These are phyloP conservation scores for Bagarius yarrelli DNA, from an alignment of 2,113 vertebrate genomes.

Conservation along the genomic window DNA sequence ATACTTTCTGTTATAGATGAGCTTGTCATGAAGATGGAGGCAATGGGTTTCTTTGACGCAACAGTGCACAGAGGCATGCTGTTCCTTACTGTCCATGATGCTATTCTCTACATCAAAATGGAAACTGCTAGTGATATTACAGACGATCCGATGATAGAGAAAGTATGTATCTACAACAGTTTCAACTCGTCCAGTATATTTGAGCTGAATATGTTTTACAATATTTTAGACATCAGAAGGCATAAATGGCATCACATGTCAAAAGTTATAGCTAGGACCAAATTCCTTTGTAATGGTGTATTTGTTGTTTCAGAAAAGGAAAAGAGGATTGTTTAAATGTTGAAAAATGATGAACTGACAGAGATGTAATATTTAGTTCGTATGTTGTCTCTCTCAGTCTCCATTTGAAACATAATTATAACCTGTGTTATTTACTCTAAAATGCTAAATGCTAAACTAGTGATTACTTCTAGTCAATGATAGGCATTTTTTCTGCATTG, in stretches of 20 bases:
- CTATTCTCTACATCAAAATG: constrained; percentile 76
- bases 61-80: constrained; percentile 76
- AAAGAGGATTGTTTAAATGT: neutral
- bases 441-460: too few species aligned
- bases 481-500: neutral
- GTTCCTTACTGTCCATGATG: constrained; percentile 82
- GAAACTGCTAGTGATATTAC: constrained; percentile 63
- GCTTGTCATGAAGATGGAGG: constrained; percentile 77
- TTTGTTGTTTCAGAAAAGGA: neutral
- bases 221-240: neutral
- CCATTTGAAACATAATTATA: too few species aligned
- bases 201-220: neutral
- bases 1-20: constrained; percentile 68
- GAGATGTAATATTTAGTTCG: neutral
- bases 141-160: constrained; percentile 77
- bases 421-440: too few species aligned
- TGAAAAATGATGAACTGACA: neutral
- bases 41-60: constrained; percentile 80
- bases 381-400: neutral
- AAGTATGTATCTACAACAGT: constrained; percentile 62
- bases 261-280: neutral
- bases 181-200: neutral
- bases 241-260: neutral
- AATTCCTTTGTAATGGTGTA: neutral
- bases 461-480: neutral